These are phyloP conservation scores for Lycaena phlaeas DNA, from an alignment of 2,888 invertebrate genomes.

Conservation along the genomic window DNA sequence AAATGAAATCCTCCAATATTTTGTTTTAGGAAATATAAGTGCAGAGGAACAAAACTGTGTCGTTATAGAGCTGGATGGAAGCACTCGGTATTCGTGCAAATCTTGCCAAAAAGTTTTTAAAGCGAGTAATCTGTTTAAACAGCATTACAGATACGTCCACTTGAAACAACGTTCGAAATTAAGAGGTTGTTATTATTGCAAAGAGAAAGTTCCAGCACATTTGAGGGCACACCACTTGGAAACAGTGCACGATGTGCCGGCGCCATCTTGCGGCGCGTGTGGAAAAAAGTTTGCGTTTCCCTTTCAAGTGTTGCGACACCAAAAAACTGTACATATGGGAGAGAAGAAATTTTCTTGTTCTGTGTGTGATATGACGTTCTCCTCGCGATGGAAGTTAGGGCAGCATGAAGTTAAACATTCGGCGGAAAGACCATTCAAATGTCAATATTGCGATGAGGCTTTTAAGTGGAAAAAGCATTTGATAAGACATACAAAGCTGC, in stretches of 20 bases:
- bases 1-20: neutral
- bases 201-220: slow-evolving; percentile 30
- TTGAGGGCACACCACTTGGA: slow-evolving; percentile 37
- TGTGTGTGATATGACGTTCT: slow-evolving; percentile 61
- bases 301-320: slow-evolving; percentile 35
- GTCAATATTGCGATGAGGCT: slow-evolving; percentile 25
- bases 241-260: slow-evolving; percentile 36
- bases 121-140: neutral
- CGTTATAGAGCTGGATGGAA: neutral
- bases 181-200: slow-evolving; percentile 37
- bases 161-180: slow-evolving; percentile 15
- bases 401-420: slow-evolving; percentile 29
- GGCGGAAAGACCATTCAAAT: slow-evolving; percentile 27
- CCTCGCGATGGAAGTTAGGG: slow-evolving; percentile 27
- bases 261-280: slow-evolving; percentile 41
- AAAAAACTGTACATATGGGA: slow-evolving; percentile 40
- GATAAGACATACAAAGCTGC: slow-evolving; percentile 27
- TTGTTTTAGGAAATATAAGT: neutral
- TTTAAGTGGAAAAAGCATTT: slow-evolving; percentile 28
- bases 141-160: neutral
- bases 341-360: slow-evolving; percentile 48
- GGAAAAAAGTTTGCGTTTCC: slow-evolving; percentile 40
- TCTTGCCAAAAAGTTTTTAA: neutral
- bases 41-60: neutral
- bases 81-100: neutral